Base-by-base conservation (phyloP, 2,797 vertebrate genomes). In the Megaceryle alcyon region DNA sequence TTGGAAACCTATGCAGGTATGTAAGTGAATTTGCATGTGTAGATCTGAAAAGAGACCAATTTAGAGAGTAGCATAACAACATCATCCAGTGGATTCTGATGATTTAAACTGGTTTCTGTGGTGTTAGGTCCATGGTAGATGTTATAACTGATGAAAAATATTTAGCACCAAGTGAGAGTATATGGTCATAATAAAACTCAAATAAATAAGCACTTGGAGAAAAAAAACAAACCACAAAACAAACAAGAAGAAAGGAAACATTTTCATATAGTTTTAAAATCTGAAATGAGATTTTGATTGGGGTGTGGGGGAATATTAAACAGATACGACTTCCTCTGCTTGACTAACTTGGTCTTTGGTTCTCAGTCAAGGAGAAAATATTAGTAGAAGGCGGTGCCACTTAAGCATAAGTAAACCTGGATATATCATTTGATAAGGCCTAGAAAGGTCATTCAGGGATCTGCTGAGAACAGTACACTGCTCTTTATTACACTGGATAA, bases 401-500 rank as follows among this genome's bases (percentile, higher is more conserved):
- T 76, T 78, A 86, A 81, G 35, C 56, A 28, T 57, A 71, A 37
- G 10, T 51, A 63, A 79, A 86, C 44, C 5, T 53, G 31, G 19
- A 46, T 61, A 28, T 28, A 22, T 13, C 3, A 54, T 73, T 70
- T 89, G 17, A 68, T 89, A 9, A 75, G 87, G 21, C 44, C 41
- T 71, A 66, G 28, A 73, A 90, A 77, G 90, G 68, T 77, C 56
- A 70, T 65, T 64, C 39, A 53, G 84, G 33, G 46, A 56, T 69
- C 68, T 85, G 57, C 56, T 56, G 66, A 87, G 68, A 73, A 39
- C 9, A 73, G 12, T n/a, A 7, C 23, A 9, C 43, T 68, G 31
- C 57, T 87, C 20, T 85, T 90, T 71, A 73, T 57, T 89, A 82
- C 89, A 78, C 22, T 65, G 82, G 41, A n/a, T 87, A 95, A 46